A percentile compares a stretch with the other conserved stretches of the same genome.
phyloP scores from a whole-genome alignment of 2,888 invertebrate genomes.

The Drosophila nr. perissopoda region DNA sequence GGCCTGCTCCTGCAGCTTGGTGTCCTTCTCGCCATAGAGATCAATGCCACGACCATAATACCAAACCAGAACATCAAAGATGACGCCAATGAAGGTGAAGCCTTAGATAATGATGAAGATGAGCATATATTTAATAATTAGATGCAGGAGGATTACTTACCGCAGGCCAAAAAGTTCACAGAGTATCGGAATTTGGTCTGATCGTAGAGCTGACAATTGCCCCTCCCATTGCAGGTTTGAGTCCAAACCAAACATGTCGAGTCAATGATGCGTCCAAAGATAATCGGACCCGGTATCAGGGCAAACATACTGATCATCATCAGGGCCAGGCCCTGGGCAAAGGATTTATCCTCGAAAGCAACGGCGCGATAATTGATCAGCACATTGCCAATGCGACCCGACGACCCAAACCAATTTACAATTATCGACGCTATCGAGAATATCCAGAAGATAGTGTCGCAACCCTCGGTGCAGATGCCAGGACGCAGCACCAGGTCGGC shows the following conservation, averaged over 20 bases:
- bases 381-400: conserved; percentile 89
- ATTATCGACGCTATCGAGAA: conserved; percentile 86
- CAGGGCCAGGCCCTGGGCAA: conserved; percentile 88
- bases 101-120: conserved; percentile 79
- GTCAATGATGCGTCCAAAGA: conserved; percentile 88
- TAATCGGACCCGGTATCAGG: conserved; percentile 89
- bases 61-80: conserved; percentile 88
- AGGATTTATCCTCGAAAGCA: conserved; percentile 87
- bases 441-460: conserved; percentile 85
- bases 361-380: conserved; percentile 89
- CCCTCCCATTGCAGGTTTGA: conserved; percentile 87
- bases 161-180: conserved; percentile 86
- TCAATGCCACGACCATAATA: conserved; percentile 87
- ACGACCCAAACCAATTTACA: conserved; percentile 87
- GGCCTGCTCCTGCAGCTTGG: conserved; percentile 63
- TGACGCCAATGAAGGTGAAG: conserved; percentile 86
- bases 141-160: conserved; percentile 81
- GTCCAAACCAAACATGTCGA: conserved; percentile 89
- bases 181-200: conserved; percentile 87
- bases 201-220: conserved; percentile 89
- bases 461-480: conserved; percentile 85
- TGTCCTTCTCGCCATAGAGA: conserved; percentile 86
- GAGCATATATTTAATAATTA: not conserved
- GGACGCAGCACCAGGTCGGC: conserved; percentile 73
- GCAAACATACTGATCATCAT: conserved; percentile 88